These are phyloP conservation scores for Hyaena hyaena DNA, from an alignment of 2,113 vertebrate genomes.

Conservation along the genomic window DNA sequence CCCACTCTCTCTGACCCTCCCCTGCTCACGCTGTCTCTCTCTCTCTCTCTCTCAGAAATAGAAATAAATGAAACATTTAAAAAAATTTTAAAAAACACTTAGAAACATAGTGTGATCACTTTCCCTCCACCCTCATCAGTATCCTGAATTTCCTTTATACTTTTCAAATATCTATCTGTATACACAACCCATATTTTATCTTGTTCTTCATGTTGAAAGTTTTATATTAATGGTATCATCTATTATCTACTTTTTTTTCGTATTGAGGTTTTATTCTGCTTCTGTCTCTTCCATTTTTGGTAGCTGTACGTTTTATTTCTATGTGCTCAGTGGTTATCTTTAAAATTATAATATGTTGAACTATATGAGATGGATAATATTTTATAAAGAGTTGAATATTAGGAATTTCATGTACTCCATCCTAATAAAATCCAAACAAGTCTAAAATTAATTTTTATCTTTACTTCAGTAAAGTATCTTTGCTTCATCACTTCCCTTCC, in stretches of 20 bases:
- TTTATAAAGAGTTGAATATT: background rate
- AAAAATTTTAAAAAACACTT: background rate
- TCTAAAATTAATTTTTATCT: background rate
- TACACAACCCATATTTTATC: background rate
- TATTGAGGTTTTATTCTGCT: background rate
- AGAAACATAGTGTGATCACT: background rate
- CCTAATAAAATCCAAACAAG: background rate
- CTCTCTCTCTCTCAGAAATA: too few species aligned
- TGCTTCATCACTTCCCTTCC: background rate
- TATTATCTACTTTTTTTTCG: background rate
- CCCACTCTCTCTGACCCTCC: too few species aligned
- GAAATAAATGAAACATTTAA: too few species aligned
- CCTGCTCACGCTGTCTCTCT: too few species aligned
- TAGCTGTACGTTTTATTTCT: background rate
- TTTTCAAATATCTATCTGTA: background rate
- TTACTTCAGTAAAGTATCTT: background rate
- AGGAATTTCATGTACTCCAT: background rate
- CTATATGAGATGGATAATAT: background rate
- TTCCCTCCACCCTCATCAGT: background rate
- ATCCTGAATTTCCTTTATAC: background rate
- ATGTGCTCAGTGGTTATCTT: background rate
- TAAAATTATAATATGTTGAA: background rate
- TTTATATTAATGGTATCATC: background rate
- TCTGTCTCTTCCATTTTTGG: background rate
- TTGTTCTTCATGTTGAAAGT: background rate